phyloP scores from a whole-genome alignment of 2,888 invertebrate genomes.

The Troglohyphantes excavatus region DNA sequence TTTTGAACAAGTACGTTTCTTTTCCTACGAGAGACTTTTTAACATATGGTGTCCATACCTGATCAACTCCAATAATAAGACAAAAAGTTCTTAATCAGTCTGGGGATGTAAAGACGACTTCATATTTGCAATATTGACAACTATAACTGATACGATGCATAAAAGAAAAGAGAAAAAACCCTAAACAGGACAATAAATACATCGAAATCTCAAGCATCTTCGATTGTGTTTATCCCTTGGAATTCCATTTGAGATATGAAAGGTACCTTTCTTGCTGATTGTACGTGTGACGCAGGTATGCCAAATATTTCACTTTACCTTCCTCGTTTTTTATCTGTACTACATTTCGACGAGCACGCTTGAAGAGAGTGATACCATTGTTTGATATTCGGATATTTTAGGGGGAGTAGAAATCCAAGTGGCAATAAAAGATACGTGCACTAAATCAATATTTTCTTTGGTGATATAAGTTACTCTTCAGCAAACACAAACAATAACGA shows the following conservation, averaged over 20 bases:
- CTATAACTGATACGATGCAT: background rate
- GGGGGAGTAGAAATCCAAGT: constrained; percentile 15
- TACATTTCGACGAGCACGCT: constrained; percentile 7
- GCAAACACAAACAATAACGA: background rate
- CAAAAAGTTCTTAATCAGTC: background rate
- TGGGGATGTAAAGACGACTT: background rate
- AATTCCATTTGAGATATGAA: constrained; percentile 21
- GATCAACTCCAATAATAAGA: no score
- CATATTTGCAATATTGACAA: background rate
- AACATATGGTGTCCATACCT: no score
- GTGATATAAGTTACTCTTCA: constrained; percentile 1
- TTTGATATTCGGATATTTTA: constrained; percentile 14
- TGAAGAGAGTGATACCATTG: constrained; percentile 32
- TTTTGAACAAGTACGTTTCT: no score
- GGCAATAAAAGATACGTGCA: constrained; percentile 25
- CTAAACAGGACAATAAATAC: background rate
- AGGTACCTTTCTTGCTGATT: background rate
- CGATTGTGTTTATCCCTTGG: constrained; percentile 27
- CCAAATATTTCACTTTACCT: constrained; percentile 35
- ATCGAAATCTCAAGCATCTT: constrained; percentile 1
- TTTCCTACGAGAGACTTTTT: no score
- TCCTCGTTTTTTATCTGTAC: constrained; percentile 17
- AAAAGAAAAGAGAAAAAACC: background rate
- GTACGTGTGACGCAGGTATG: constrained; percentile 21
- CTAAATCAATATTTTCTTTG: constrained; percentile 26